phyloP scores from a whole-genome alignment of 2,113 vertebrate species.

The Macrotus californicus region DNA sequence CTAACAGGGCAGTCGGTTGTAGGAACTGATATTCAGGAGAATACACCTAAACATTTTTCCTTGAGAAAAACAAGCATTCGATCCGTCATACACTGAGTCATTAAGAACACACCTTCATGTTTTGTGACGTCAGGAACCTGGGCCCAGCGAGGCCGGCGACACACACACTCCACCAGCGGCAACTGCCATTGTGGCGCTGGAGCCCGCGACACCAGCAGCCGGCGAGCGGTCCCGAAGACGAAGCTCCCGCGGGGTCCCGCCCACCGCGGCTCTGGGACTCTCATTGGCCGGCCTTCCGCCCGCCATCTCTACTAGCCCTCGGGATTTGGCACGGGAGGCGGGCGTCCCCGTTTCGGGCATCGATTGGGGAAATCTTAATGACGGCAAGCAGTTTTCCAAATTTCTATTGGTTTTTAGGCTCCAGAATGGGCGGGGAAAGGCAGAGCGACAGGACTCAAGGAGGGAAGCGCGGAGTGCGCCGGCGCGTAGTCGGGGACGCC shows the following conservation, averaged over 20 bases:
- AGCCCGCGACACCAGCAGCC: fast-evolving
- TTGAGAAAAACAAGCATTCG: neutral
- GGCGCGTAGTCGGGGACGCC: conserved; percentile 65
- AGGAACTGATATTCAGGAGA: neutral
- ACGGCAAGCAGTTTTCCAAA: neutral
- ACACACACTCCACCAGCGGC: fast-evolving
- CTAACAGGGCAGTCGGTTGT: neutral
- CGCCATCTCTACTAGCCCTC: neutral
- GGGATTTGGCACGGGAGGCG: neutral
- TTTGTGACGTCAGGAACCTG: neutral
- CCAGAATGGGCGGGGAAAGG: conserved; percentile 25
- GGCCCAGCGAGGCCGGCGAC: neutral
- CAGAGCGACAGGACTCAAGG: neutral
- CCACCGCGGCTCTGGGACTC: neutral
- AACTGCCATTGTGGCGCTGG: neutral
- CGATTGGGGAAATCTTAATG: conserved; percentile 45
- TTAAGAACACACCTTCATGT: neutral
- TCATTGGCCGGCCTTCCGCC: conserved; percentile 40
- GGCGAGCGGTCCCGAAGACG: fast-evolving
- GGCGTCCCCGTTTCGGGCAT: neutral
- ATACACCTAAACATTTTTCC: neutral
- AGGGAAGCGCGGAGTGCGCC: conserved; percentile 62
- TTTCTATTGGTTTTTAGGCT: conserved; percentile 34
- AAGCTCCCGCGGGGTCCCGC: conserved; percentile 41
- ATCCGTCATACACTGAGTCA: neutral